Base-by-base conservation (phyloP, 2,113 vertebrate genomes). In the Patagioenas fasciata region DNA sequence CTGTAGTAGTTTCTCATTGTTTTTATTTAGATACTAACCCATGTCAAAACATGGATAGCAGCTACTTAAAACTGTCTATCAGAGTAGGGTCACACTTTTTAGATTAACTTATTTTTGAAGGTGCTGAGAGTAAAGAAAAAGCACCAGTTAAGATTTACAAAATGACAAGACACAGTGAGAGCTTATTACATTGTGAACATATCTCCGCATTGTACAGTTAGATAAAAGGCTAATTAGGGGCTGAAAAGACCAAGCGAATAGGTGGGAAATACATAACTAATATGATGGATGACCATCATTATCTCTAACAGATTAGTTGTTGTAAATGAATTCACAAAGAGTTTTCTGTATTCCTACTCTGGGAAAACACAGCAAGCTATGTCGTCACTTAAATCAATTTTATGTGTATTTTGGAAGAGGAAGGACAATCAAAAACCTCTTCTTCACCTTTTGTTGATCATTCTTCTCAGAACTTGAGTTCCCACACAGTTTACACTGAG, bases 401-500 rank as follows among this genome's bases (percentile, higher is more conserved):
- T 83, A 13, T 23, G 5, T 26, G 12, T 47, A 36, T 72, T 66
- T 60, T 1, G 1, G 65, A 60, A n/a, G 25, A 73, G 25, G 25
- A 66, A 73, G 34, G 19, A 54, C 25, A 79, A 38, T 44, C 14
- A 50, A 61, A 88, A 69, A 31, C 25, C 8, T 47, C 25, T 15
- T 50, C 16, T 25, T 70, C 58, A 14, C 18, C 31, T 67, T 73
- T 50, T 80, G 34, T 64, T 51, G 10, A 25, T 50, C 5, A 3
- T 72, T 80, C 1, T 56, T 36, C 34, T 57, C 24, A 53, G 32
- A 70, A 58, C 13, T 15, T 38, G 15, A 51, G 15, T 21, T 89
- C 10, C 23, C 2, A 56, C 18, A 32, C 3, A 24, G 7, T 80
- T n/a, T 69, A 44, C 14, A 57, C 3, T 0, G 2, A 51, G 1